A percentile compares a stretch with the other conserved stretches of the same genome.
Evolutionary conservation across 2,888 invertebrate species (phyloP).

Genomic region (Diarsia dahlii): DNA sequence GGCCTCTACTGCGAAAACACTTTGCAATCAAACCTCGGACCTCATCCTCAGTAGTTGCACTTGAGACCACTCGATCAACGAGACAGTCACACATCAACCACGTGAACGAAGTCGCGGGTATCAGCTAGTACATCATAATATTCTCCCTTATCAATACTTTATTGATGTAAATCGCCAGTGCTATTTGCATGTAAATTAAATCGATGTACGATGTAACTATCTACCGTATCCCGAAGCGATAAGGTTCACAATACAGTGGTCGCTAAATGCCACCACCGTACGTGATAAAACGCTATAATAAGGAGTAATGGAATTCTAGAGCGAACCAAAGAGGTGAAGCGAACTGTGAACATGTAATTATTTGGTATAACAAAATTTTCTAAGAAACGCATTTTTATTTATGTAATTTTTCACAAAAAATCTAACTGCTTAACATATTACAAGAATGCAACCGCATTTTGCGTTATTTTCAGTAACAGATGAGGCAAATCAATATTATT

Average conservation of each 20-base stretch:
- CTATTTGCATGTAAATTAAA: conserved; percentile 59
- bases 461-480: too few relatives aligned
- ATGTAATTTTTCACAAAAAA: background rate
- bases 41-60: too few relatives aligned
- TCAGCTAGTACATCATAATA: conserved; percentile 62
- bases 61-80: too few relatives aligned
- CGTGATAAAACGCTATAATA: conserved; percentile 51
- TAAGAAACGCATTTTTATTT: background rate
- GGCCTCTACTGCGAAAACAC: too few relatives aligned
- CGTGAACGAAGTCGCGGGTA: too few relatives aligned
- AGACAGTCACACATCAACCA: too few relatives aligned
- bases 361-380: background rate
- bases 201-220: background rate
- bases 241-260: conserved; percentile 28
- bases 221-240: conserved; percentile 13
- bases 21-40: too few relatives aligned
- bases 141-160: conserved; percentile 60
- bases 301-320: conserved; percentile 43
- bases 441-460: too few relatives aligned
- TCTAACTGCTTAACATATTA: too few relatives aligned
- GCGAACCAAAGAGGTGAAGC: conserved; percentile 24
- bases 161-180: conserved; percentile 61
- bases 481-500: too few relatives aligned
- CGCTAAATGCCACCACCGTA: background rate
- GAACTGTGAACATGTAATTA: background rate